Evolutionary conservation across 2,888 invertebrate species (phyloP).

Genomic region (Heliconius sara): DNA sequence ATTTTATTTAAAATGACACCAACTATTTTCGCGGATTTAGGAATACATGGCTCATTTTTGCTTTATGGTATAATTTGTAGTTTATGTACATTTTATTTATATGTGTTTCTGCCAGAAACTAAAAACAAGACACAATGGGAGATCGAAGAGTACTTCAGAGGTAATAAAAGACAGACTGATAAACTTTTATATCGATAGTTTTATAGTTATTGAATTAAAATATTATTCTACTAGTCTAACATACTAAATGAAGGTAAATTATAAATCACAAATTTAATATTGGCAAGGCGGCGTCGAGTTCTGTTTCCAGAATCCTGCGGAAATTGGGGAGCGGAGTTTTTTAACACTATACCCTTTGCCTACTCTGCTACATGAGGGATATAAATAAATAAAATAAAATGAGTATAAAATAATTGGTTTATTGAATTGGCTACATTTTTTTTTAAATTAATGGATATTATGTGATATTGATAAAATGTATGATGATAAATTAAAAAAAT

Average conservation of each 20-base stretch:
- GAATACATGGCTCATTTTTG: slow-evolving; percentile 60
- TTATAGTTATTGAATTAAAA: background rate
- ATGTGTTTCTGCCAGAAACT: slow-evolving; percentile 53
- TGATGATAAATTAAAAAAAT: no score
- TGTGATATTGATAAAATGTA: no score
- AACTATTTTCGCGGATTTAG: slow-evolving; percentile 55
- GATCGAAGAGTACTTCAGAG: slow-evolving; percentile 49
- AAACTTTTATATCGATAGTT: slow-evolving; percentile 1
- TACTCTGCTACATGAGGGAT: no score
- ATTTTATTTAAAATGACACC: slow-evolving; percentile 62
- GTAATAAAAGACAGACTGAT: background rate
- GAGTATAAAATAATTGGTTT: no score
- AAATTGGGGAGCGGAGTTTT: no score
- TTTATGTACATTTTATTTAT: slow-evolving; percentile 48
- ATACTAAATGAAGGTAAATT: no score
- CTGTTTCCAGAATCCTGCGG: no score
- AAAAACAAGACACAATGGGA: slow-evolving; percentile 55
- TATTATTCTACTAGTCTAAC: background rate
- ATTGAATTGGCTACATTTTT: no score
- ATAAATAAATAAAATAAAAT: no score
- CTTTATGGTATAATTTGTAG: slow-evolving; percentile 51
- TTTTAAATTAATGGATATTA: no score
- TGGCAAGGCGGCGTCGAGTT: no score
- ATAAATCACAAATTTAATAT: background rate
- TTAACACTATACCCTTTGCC: no score